Conservation (phyloP, 2,113 vertebrate species). For the Serinus canaria region DNA sequence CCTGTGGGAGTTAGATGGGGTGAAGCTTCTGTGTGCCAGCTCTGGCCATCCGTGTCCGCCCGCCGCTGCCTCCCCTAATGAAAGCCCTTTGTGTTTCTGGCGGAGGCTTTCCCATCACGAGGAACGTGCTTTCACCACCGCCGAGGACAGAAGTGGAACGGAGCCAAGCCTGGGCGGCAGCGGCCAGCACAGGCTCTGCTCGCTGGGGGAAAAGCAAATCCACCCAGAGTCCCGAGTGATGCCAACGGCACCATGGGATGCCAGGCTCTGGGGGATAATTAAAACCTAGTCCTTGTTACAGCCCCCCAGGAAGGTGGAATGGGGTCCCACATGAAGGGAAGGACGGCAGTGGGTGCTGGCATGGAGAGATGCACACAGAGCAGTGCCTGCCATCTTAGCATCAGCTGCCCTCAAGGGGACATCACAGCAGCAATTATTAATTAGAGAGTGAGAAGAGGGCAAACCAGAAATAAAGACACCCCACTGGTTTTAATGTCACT, state of each 20-base stretch:
- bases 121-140: not conserved
- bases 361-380: not conserved
- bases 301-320: accelerated
- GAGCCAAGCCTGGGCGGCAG: not conserved
- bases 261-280: accelerated
- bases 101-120: not conserved
- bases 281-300: not conserved
- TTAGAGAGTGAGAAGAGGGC: not conserved
- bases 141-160: not conserved
- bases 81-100: constrained; percentile 31
- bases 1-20: not conserved
- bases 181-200: not conserved
- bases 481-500: not conserved
- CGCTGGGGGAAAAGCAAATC: not conserved
- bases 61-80: not conserved
- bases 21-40: not conserved
- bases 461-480: not conserved
- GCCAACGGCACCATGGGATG: accelerated
- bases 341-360: accelerated
- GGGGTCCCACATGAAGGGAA: not conserved
- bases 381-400: not conserved
- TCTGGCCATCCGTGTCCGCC: not conserved
- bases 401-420: not conserved
- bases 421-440: not conserved
- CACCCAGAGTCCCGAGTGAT: accelerated